Base-by-base conservation (phyloP, 2,888 invertebrate genomes). In the Arctia plantaginis region DNA sequence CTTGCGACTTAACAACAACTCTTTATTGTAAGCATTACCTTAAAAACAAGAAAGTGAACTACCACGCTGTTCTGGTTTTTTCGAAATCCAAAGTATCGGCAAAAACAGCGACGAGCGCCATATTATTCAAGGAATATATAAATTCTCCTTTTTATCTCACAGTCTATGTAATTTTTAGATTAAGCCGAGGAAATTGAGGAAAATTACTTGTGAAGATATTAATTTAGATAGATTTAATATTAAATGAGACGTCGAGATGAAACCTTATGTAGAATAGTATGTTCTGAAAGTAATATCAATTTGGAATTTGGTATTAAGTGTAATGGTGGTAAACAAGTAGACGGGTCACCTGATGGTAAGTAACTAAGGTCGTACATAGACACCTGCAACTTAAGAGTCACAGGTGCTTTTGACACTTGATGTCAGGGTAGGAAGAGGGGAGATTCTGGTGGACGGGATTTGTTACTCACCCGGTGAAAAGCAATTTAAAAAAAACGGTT, bases 201-300 rank as follows among this genome's bases (percentile, higher is more conserved):
- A 75, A 83, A 77, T 83, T 76, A 76, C 76, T 77, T 77, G 71
- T 69, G 64, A 71, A 76, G 65, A 74, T 74, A 79, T 77, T 81
- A 78, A 81, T 75, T 74, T 72, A 68, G 80, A 81, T 76, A 79
- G 77, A 75, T 76, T 80, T 81, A 73, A 77, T 27, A 75, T 79
- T 76, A 74, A 15, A 35, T 64, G 71, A 71, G 71, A 75, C 66
- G 69, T 78, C 75, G 67, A 69, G 80, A 78, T 78, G 69, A 69
- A 73, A 66, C 74, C 62, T 82, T 75, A 75, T 72, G 65, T 68
- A 51, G 75, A 81, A 76, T 76, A 74, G 72, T 74, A 73, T 69
- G 67, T 75, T 68, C 74, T 74, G 62, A 65, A 59, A 59, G 68
- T 78, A 75, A 80, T n/a, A 84, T 84, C 82, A 82, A 82, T 76